phyloP scores from a whole-genome alignment of 1,140 invertebrate species.

The Drosophila lowei region DNA sequence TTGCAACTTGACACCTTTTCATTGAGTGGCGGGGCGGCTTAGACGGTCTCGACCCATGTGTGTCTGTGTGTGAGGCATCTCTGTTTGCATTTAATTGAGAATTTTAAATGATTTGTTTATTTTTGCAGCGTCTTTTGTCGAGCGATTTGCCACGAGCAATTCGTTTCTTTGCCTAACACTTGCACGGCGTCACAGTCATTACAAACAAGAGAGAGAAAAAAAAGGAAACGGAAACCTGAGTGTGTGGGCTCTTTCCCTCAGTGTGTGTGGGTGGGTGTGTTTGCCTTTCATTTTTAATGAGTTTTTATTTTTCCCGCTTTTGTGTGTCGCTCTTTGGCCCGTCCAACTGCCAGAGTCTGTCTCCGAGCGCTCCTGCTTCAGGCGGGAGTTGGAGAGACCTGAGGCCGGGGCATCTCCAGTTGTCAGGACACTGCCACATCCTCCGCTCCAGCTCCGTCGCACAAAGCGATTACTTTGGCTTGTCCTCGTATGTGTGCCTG shows the following conservation, averaged over 20 bases:
- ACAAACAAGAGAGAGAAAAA: background rate
- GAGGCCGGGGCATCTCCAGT: conserved; percentile 14
- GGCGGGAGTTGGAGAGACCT: conserved; percentile 5
- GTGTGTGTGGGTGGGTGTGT: conserved; percentile 24
- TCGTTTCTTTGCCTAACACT: conserved; percentile 70
- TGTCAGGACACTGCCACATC: conserved; percentile 50
- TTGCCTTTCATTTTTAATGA: conserved; percentile 77
- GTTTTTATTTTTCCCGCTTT: conserved; percentile 76
- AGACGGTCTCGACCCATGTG: conserved; percentile 13
- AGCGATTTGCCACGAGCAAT: conserved; percentile 64
- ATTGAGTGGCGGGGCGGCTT: conserved; percentile 16
- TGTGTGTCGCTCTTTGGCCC: conserved; percentile 46
- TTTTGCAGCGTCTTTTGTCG: conserved; percentile 68
- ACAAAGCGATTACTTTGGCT: conserved; percentile 61
- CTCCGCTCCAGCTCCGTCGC: conserved; percentile 19
- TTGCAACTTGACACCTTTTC: conserved; percentile 75
- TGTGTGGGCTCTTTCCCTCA: conserved; percentile 15
- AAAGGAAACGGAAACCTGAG: conserved; percentile 12
- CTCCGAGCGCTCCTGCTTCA: conserved; percentile 17
- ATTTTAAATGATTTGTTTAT: conserved; percentile 81
- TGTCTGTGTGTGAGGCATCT: conserved; percentile 3
- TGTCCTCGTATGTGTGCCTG: conserved; percentile 34
- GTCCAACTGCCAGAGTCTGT: conserved; percentile 51
- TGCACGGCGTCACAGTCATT: conserved; percentile 41
- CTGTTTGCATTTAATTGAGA: conserved; percentile 78